These are phyloP conservation scores for Ferrisia virgata DNA, from an alignment of 2,888 invertebrate species.

Conservation along the genomic window DNA sequence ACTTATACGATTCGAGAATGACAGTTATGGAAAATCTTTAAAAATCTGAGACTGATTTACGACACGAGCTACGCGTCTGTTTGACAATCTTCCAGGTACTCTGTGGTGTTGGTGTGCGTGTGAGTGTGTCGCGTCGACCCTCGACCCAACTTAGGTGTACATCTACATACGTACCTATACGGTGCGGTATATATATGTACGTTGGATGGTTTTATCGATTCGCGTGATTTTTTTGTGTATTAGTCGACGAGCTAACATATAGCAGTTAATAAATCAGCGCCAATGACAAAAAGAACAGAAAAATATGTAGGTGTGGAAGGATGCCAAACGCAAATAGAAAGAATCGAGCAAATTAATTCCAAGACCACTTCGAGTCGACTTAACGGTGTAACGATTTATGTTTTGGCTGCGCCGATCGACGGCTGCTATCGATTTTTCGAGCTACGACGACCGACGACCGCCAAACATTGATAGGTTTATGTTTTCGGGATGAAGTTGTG, in stretches of 20 bases:
- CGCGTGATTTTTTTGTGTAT: constrained; percentile 13
- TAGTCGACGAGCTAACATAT: not conserved
- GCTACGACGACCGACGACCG: constrained; percentile 19
- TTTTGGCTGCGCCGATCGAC: constrained; percentile 41
- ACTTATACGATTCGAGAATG: not conserved
- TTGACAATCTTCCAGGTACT: constrained; percentile 20
- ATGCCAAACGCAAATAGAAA: constrained; percentile 36
- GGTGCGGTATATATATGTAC: no score
- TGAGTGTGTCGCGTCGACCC: no score
- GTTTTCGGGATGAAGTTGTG: constrained; percentile 37
- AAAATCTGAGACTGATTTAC: constrained; percentile 19
- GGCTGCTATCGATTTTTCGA: constrained; percentile 38
- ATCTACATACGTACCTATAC: no score
- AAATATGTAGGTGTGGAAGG: constrained; percentile 44
- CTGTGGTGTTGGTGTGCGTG: not conserved
- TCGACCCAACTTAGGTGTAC: no score
- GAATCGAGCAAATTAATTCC: constrained; percentile 38
- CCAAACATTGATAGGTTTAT: constrained; percentile 43
- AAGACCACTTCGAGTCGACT: constrained; percentile 38
- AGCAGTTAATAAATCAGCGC: constrained; percentile 24
- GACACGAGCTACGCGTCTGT: not conserved
- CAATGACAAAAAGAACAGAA: constrained; percentile 27
- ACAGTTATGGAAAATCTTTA: constrained; percentile 26
- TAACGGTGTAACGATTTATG: constrained; percentile 42
- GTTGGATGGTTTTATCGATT: not conserved